Evolutionary conservation across 2,113 vertebrate genomes (phyloP), one percentile per base, ranked within the genome.

Genomic region (Pardalotus punctatus): DNA sequence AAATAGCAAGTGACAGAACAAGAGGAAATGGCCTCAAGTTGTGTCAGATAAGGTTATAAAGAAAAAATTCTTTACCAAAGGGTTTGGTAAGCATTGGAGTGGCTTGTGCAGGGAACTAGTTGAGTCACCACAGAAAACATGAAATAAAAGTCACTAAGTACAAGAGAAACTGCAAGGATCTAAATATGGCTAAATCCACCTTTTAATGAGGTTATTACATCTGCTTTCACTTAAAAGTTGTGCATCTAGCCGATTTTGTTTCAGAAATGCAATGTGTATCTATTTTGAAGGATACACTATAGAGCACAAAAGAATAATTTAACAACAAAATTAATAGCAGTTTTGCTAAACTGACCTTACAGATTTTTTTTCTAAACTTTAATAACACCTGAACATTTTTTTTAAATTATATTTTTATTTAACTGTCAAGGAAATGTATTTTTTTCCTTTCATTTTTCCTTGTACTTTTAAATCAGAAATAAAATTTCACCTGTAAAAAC

Each of bases 1-100:
- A 47, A 42, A 42, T 31, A 54, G 54, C 14, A 71, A n/a, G 29
- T 0, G 0, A 40, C 2, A 48, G 40, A 71, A 48, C n/a, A 31
- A 61, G 40, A 64, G 9, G 33, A 71, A 79, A 56, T 31, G 21
- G 31, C 25, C 57, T 42, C 35, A 64, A 27, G 14, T 56, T 64
- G 15, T 71, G 13, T 31, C 50, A 71, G 35, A 21, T 10, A 35
- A 64, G 6, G 7, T 31, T 21, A 31, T 22, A 28, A 56, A 21
- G 9, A 56, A 79, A 40, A 14, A 27, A 10, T 25, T 71, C 9
- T 35, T 56, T 47, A 42, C 17, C 29, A 31, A 56, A 42, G 14
- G 3, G 9, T 56, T 18, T 56, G 24, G 31, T 40, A 35, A 48
- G 21, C 35, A 31, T 6, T 42, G 40, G 42, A 88, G 25, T 0